These are phyloP conservation scores for Cyprinodon brontotheroides DNA, from an alignment of 2,113 vertebrate species.

Conservation along the genomic window DNA sequence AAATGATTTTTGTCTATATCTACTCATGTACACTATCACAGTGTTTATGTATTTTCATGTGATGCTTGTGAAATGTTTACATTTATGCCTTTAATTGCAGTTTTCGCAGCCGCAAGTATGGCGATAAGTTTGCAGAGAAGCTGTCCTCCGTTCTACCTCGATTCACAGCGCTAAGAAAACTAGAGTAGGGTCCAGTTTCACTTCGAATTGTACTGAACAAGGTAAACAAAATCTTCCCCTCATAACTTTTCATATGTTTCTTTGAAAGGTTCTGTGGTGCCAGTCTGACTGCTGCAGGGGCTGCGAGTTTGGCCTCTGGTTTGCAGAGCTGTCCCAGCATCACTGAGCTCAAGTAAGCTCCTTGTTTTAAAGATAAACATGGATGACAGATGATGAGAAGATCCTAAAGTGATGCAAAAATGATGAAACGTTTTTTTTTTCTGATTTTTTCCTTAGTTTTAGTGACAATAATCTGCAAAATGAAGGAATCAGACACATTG, in stretches of 20 bases:
- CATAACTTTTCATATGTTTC: constrained; percentile 1
- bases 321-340: constrained; percentile 79
- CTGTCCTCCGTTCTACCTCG: constrained; percentile 79
- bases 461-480: constrained; percentile 84
- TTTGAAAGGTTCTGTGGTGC: constrained; percentile 79
- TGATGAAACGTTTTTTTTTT: neutral
- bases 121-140: constrained; percentile 84
- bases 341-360: constrained; percentile 84
- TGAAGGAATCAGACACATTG: constrained; percentile 64
- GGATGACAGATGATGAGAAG: neutral
- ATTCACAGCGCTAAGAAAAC: constrained; percentile 78
- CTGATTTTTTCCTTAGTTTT: constrained; percentile 76
- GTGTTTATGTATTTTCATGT: neutral
- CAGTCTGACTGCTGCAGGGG: constrained; percentile 79
- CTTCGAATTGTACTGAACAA: neutral
- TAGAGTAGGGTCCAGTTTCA: constrained; percentile 82
- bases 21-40: neutral
- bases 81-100: constrained; percentile 66
- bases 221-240: neutral
- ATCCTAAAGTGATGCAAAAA: neutral
- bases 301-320: constrained; percentile 75
- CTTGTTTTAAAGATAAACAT: neutral
- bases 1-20: too few species aligned
- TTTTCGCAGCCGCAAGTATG: constrained; percentile 87
- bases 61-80: neutral